Conservation (phyloP, 2,888 invertebrate species). For the Auanema sp. region DNA sequence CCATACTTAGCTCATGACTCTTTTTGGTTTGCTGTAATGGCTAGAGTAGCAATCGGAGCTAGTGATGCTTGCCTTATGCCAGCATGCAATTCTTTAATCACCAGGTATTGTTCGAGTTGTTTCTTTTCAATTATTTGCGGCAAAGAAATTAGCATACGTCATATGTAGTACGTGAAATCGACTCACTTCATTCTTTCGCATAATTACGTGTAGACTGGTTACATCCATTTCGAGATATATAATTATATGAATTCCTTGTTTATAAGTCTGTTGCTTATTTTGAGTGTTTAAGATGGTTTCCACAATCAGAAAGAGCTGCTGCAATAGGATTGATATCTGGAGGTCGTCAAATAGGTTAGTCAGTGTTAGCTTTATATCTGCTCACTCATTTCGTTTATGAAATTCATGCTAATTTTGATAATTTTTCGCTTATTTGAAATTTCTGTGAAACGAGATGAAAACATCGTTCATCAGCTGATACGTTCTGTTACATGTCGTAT, state of each 20-base stretch:
- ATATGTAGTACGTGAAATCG: not conserved
- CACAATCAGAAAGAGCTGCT: slow-evolving; percentile 57
- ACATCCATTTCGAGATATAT: not conserved
- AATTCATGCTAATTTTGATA: too few species aligned
- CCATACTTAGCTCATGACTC: slow-evolving; percentile 45
- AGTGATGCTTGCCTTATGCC: slow-evolving; percentile 60
- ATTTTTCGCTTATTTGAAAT: too few species aligned
- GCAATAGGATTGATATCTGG: slow-evolving; percentile 61
- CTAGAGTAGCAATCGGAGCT: slow-evolving; percentile 55
- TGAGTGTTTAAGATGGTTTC: slow-evolving; percentile 52
- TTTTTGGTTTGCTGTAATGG: slow-evolving; percentile 57
- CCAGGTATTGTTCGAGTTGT: too few species aligned
- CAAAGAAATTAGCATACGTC: too few species aligned
- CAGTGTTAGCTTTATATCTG: not conserved
- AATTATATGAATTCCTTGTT: not conserved
- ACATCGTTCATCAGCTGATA: not conserved
- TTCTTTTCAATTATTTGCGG: too few species aligned
- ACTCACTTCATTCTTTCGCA: too few species aligned
- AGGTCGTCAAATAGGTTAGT: slow-evolving; percentile 55
- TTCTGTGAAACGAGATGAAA: not conserved
- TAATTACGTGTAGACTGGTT: too few species aligned
- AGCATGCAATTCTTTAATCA: slow-evolving; percentile 59
- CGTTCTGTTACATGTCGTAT: too few species aligned
- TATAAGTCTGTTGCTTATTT: too few species aligned
- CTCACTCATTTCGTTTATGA: too few species aligned